These are phyloP conservation scores for Hemaris fuciformis DNA, from an alignment of 2,888 invertebrate genomes.

Conservation along the genomic window DNA sequence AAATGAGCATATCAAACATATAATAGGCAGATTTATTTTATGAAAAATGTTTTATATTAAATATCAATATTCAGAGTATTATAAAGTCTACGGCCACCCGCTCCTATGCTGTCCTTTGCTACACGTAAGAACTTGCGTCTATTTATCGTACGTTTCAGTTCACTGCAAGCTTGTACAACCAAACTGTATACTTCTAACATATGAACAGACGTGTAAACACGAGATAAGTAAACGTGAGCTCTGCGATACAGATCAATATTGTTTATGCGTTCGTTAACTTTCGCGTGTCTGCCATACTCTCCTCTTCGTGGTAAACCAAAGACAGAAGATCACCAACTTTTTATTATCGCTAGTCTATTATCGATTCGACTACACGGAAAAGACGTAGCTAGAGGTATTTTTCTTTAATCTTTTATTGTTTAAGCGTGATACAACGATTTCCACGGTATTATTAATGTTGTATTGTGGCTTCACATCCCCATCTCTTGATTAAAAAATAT, in stretches of 20 bases:
- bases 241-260: conserved; percentile 10
- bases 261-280: conserved; percentile 16
- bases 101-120: conserved; percentile 14
- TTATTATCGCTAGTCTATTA: conserved; percentile 36
- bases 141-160: neutral
- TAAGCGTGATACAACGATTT: conserved; percentile 8
- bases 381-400: conserved; percentile 16
- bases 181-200: neutral
- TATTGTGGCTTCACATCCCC: conserved; percentile 4
- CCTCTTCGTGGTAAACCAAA: conserved; percentile 50
- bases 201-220: too few relatives aligned
- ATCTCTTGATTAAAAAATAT: neutral
- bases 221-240: conserved; percentile 2
- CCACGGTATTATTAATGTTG: neutral
- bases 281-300: conserved; percentile 26
- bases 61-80: conserved; percentile 11
- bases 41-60: neutral
- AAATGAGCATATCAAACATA: conserved; percentile 2
- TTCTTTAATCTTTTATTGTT: conserved; percentile 14
- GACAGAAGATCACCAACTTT: conserved; percentile 34
- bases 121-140: conserved; percentile 4
- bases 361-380: conserved; percentile 18
- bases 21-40: conserved; percentile 4
- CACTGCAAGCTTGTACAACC: neutral
- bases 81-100: conserved; percentile 11